Evolutionary conservation across 2,888 invertebrate genomes (phyloP), one percentile per base, ranked within the genome.

Genomic region (Andrena fulva): DNA sequence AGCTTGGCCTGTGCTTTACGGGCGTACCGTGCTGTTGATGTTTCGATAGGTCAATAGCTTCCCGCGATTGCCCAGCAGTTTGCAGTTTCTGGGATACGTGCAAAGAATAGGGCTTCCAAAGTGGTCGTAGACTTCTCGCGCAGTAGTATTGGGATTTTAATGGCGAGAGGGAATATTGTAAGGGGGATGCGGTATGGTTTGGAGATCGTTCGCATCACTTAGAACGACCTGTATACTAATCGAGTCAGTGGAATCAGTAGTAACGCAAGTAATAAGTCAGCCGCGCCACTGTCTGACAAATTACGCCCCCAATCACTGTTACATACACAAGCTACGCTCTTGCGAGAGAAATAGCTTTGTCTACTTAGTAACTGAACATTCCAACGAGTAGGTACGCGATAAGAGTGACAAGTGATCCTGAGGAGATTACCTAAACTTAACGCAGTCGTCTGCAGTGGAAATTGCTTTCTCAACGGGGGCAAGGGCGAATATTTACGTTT

Each of bases 11-110:
- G 8, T 66, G 77, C 60, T 79, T 79, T 60, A 78, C 50, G 31
- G 42, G 20, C 20, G 20, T 8, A 12, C n/a, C 67, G 42, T 56
- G 67, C 59, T 70, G 70, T 80, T 72, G 71, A 72, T 67, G 68
- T 56, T 66, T 66, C 80, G 68, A 78, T 80, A 27, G 48, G 33
- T 70, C 70, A 66, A 70, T 67, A 66, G 12, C 59, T 71, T 52
- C 7, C n/a, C 24, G 50, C 24, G 59, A 79, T 70, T 24, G 54
- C 42, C 52, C 29, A 2, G 5, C 29, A n/a, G 59, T 60, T 62
- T 20, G 20, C 56, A 56, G 56, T 56, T 56, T 12, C 56, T 24
- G 16, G 42, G 16, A 42, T 42, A 42, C 42, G 24, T 56, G 56
- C 24, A 24, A 56, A 56, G 24, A 24, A 56, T 56, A 20, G 27